Conservation (phyloP, 2,888 invertebrate species). For the Spodoptera exigua region DNA sequence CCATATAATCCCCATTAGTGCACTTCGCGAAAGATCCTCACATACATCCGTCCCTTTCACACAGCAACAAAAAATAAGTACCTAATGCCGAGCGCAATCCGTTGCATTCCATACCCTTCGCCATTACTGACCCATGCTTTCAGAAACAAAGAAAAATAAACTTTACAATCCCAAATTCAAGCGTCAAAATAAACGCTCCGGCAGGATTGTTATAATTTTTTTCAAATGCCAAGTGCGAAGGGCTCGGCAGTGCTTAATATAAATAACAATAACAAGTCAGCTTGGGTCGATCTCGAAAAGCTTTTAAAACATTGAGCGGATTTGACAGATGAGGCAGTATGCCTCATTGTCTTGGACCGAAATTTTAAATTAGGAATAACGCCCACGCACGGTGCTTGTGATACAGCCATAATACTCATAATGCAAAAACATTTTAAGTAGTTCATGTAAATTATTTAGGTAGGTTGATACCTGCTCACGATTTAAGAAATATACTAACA, state of each 20-base stretch:
- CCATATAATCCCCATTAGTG: constrained; percentile 85
- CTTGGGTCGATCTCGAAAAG: constrained; percentile 77
- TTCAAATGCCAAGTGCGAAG: constrained; percentile 81
- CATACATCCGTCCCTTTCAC: constrained; percentile 73
- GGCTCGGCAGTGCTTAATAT: constrained; percentile 85
- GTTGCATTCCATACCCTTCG: constrained; percentile 83
- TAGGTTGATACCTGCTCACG: not conserved
- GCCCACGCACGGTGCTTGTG: constrained; percentile 48
- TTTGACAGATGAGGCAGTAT: constrained; percentile 82
- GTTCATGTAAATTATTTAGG: constrained; percentile 7
- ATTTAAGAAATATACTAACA: too few species aligned
- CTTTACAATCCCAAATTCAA: constrained; percentile 55
- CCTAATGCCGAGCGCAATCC: constrained; percentile 85
- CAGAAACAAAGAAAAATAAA: constrained; percentile 41
- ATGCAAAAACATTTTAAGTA: constrained; percentile 19
- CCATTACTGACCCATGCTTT: constrained; percentile 67
- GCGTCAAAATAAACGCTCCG: constrained; percentile 58
- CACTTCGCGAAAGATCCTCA: constrained; percentile 83
- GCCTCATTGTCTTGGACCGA: constrained; percentile 69
- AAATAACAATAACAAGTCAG: constrained; percentile 86
- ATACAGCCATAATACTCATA: constrained; percentile 30
- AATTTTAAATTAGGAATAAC: constrained; percentile 59
- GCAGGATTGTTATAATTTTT: constrained; percentile 57
- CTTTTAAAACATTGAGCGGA: constrained; percentile 82
- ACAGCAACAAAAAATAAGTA: constrained; percentile 85